Percentiles rank a stretch among this genome's conserved stretches.
phyloP scores from a whole-genome alignment of 1,140 invertebrate species.

The Bombus fervidus region DNA sequence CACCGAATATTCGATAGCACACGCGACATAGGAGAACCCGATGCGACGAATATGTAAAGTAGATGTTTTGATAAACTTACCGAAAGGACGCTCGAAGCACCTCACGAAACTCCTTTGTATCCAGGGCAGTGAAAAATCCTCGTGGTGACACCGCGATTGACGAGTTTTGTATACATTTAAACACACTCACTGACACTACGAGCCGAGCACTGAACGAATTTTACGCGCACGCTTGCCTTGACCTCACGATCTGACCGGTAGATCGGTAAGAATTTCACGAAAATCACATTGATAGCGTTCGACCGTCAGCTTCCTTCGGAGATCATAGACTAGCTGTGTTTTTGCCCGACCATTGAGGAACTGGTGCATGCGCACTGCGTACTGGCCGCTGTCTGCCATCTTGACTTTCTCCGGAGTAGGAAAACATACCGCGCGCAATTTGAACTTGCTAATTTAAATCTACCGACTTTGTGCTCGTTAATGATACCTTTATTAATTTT shows the following conservation, averaged over 20 bases:
- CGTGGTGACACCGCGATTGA: conserved; percentile 58
- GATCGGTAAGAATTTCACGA: conserved; percentile 58
- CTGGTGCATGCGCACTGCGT: conserved; percentile 67
- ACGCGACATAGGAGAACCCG: not conserved
- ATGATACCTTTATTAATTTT: not conserved
- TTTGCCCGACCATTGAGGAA: conserved; percentile 67
- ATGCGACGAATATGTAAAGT: not conserved
- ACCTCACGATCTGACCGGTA: conserved; percentile 46
- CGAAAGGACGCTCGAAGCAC: conserved; percentile 58
- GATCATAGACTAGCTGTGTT: conserved; percentile 73
- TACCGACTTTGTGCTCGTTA: not conserved
- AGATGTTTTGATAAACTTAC: conserved; percentile 39
- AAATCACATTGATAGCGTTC: conserved; percentile 66
- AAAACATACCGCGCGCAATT: conserved; percentile 16
- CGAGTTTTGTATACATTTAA: conserved; percentile 53
- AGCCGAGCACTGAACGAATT: conserved; percentile 31
- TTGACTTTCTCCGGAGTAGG: conserved; percentile 30
- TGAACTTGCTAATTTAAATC: not conserved
- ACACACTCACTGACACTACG: conserved; percentile 46
- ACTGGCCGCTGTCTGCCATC: conserved; percentile 18
- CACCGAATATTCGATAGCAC: not conserved
- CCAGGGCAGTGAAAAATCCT: conserved; percentile 66
- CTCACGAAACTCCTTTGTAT: conserved; percentile 64
- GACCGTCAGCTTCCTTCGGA: conserved; percentile 65
- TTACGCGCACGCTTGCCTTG: conserved; percentile 29